Evolutionary conservation across 2,797 vertebrate species (phyloP).

Genomic region (Hoplostethus atlanticus): DNA sequence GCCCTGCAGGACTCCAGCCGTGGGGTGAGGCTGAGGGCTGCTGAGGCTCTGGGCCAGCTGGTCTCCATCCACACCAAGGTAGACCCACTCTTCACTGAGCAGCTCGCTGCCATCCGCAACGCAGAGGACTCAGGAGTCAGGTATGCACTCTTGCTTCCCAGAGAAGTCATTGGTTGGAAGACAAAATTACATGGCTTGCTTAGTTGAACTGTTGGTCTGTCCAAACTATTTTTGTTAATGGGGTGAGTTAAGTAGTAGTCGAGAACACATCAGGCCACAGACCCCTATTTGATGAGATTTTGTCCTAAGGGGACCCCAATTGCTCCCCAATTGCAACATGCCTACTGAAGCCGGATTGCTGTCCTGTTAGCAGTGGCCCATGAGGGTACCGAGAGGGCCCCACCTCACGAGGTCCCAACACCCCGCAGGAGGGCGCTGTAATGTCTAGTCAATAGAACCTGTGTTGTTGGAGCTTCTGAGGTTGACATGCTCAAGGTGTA

Average conservation of each 20-base stretch:
- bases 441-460: too few relatives aligned
- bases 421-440: too few relatives aligned
- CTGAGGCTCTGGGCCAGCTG: constrained; percentile 94
- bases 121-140: constrained; percentile 96
- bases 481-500: too few relatives aligned
- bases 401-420: too few relatives aligned
- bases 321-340: too few relatives aligned
- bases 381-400: too few relatives aligned
- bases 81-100: constrained; percentile 95
- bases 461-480: too few relatives aligned
- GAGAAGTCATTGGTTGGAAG: neutral
- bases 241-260: neutral
- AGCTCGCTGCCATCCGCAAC: constrained; percentile 91
- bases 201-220: neutral
- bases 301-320: too few relatives aligned
- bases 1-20: constrained; percentile 96
- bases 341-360: too few relatives aligned
- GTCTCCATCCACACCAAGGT: constrained; percentile 97
- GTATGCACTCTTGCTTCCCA: constrained; percentile 70
- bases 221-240: neutral
- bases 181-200: neutral
- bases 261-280: neutral
- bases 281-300: too few relatives aligned
- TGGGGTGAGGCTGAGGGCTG: constrained; percentile 93
- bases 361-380: too few relatives aligned